Conservation (phyloP, 2,797 vertebrate genomes). For the Miichthys miiuy region DNA sequence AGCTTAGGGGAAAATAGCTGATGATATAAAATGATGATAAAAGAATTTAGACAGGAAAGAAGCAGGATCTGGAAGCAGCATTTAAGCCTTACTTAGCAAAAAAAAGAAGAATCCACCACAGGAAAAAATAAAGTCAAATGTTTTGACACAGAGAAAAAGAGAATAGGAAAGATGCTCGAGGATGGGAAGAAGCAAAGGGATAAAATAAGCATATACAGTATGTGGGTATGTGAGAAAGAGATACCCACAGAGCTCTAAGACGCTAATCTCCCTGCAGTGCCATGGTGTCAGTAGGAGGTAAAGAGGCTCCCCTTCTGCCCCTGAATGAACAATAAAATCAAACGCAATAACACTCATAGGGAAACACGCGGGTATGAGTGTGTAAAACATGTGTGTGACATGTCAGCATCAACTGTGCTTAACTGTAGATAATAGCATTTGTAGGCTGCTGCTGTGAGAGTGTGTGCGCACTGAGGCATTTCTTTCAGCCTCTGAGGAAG, state of each 20-base stretch:
- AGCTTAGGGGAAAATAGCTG: background rate
- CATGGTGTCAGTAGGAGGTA: conserved; percentile 27
- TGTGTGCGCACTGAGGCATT: conserved; percentile 37
- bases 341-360: background rate
- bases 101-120: background rate
- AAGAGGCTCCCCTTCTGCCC: conserved; percentile 32
- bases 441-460: conserved; percentile 32
- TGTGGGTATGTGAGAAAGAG: conserved; percentile 7
- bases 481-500: conserved; percentile 58
- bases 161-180: background rate
- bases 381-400: conserved; percentile 28
- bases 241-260: conserved; percentile 15
- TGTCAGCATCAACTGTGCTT: conserved; percentile 32
- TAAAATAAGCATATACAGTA: background rate
- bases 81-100: background rate
- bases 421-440: conserved; percentile 22
- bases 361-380: background rate
- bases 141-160: background rate
- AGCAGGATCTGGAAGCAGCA: background rate
- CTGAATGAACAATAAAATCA: conserved; percentile 14
- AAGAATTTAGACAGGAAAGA: background rate
- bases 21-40: background rate
- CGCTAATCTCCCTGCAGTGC: conserved; percentile 20
- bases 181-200: background rate
- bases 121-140: background rate